These are phyloP conservation scores for Apistogramma diplotaenia DNA, from an alignment of 2,113 vertebrate species.

Conservation along the genomic window DNA sequence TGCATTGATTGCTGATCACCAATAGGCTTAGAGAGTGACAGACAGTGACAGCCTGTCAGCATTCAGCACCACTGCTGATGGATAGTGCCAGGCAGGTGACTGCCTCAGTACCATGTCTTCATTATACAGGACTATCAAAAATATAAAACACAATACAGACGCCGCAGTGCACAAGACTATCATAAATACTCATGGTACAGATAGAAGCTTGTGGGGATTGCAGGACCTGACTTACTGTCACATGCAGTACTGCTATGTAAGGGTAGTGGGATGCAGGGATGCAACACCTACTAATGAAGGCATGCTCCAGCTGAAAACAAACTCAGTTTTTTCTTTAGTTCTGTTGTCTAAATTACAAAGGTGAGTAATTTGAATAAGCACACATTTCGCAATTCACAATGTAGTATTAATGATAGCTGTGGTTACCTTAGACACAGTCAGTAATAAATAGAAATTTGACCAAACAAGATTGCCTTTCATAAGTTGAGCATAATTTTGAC, in stretches of 20 bases:
- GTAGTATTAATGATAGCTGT: background rate
- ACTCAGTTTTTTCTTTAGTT: background rate
- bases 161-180: background rate
- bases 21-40: background rate
- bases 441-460: background rate
- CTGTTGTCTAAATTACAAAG: background rate
- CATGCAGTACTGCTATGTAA: background rate
- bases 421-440: background rate
- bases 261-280: background rate
- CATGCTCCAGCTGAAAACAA: background rate
- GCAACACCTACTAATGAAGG: background rate
- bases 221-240: background rate
- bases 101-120: background rate
- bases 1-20: background rate
- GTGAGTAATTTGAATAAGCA: background rate
- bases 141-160: background rate
- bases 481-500: background rate
- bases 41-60: background rate
- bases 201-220: background rate
- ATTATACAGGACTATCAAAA: background rate
- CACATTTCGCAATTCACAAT: no score
- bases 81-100: background rate
- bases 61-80: background rate
- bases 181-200: no score
- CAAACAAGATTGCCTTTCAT: background rate